Conservation (phyloP, 1,140 invertebrate species). For the Drosophila repletoides region DNA sequence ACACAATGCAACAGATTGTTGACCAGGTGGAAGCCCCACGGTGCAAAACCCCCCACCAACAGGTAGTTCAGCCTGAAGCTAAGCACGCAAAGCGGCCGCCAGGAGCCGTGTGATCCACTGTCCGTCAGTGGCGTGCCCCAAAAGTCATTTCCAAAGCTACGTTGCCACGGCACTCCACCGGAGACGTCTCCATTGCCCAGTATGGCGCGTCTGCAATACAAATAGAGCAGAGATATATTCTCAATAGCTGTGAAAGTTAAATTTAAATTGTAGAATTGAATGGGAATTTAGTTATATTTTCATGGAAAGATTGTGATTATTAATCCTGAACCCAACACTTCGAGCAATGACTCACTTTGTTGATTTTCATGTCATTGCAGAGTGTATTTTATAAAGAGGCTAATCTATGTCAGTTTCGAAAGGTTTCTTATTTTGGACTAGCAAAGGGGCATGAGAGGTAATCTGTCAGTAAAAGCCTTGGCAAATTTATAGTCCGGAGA, state of each 20-base stretch:
- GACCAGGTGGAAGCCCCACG: conserved; percentile 95
- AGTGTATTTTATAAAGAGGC: no score
- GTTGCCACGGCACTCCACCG: conserved; percentile 86
- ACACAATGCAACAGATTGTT: conserved; percentile 93
- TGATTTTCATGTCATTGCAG: no score
- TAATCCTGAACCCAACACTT: neutral
- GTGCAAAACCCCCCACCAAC: conserved; percentile 92
- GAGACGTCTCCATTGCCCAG: conserved; percentile 93
- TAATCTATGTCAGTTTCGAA: no score
- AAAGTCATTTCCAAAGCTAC: conserved; percentile 93
- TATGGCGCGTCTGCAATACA: conserved; percentile 90
- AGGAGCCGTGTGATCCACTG: conserved; percentile 95
- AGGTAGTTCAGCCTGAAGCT: conserved; percentile 96
- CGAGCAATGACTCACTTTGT: no score
- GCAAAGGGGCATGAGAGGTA: neutral
- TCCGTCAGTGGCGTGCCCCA: conserved; percentile 95
- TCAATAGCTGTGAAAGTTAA: no score
- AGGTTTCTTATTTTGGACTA: no score
- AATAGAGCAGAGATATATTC: no score
- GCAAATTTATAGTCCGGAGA: no score
- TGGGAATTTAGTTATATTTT: neutral
- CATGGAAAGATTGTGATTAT: no score
- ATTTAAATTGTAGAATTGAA: neutral
- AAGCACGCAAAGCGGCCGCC: conserved; percentile 94
- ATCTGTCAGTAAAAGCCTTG: neutral